phyloP scores from a whole-genome alignment of 2,113 vertebrate genomes.

The Neogobius melanostomus region DNA sequence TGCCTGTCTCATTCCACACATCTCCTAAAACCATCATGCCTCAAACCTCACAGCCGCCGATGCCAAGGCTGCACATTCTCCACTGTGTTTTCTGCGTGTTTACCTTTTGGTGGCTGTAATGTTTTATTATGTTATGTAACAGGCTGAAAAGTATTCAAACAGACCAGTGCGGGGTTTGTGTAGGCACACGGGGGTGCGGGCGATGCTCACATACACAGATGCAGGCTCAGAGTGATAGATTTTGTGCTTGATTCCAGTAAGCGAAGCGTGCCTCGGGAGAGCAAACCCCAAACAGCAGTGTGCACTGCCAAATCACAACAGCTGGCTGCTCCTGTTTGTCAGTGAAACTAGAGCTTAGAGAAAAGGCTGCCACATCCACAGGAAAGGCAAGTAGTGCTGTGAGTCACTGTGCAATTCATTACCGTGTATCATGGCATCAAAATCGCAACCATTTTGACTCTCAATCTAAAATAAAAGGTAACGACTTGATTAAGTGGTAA shows the following conservation, averaged over 20 bases:
- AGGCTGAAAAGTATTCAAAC: conserved; percentile 59
- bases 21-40: conserved; percentile 66
- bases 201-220: conserved; percentile 29
- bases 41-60: conserved; percentile 36
- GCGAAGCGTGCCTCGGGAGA: conserved; percentile 27
- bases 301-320: conserved; percentile 36
- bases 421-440: conserved; percentile 8
- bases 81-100: conserved; percentile 53
- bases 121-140: conserved; percentile 71
- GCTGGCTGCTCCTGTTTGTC: conserved; percentile 49
- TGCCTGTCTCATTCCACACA: conserved; percentile 51
- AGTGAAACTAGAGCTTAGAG: conserved; percentile 43
- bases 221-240: conserved; percentile 30
- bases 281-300: conserved; percentile 45
- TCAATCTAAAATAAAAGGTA: background rate
- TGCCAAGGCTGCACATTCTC: conserved; percentile 55
- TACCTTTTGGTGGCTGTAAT: conserved; percentile 60
- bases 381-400: conserved; percentile 18
- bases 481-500: too few relatives aligned
- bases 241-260: conserved; percentile 46
- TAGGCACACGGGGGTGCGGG: conserved; percentile 34
- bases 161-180: conserved; percentile 47
- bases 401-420: background rate
- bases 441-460: background rate
- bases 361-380: conserved; percentile 73